Base-by-base conservation (phyloP, 2,113 vertebrate genomes). In the Cyanistes caeruleus region DNA sequence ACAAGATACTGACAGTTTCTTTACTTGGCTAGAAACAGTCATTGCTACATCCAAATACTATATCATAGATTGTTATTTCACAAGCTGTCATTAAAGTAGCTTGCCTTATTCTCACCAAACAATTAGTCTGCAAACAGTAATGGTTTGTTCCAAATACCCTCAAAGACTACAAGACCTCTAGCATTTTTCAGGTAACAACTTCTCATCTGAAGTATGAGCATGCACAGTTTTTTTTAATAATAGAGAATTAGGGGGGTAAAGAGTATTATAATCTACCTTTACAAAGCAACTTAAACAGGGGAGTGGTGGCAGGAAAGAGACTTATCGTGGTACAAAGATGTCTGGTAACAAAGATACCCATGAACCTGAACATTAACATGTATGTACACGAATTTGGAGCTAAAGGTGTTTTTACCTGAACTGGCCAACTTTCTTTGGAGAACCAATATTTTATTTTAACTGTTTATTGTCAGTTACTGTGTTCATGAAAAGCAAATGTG, bases 1-100 rank as follows among this genome's bases (percentile, higher is more conserved):
- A 98, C 97, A 98, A 98, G 97, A 97, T 93, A 98, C 97, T 97
- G 96, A 91, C 94, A 97, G 96, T 96, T 96, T 94, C 82, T 93
- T 95, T 83, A 97, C 96, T 98, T 98, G 98, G 98, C 98, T 98
- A 94, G 92, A 93, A 97, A 96, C 73, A 37, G 96, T 95, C 79
- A 53, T 98, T 98, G 97, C 98, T 98, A 96, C 98, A 98, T 98
- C 95, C 97, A 97, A 97, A 93, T 97, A 94, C 97, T 98, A 82
- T 98, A 98, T 97, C 98, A 97, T 82, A 93, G 96, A 97, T 96
- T 97, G 95, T 94, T 97, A 97, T 97, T 98, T 97, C 97, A 97
- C 97, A 98, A 98, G 97, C 96, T 98, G 97, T 98, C 97, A 97
- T 98, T 98, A 98, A 97, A 60, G 90, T 60, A 97, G 84, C 96